Evolutionary conservation across 2,797 vertebrate species (phyloP).

Genomic region (Cetoscarus ocellatus): DNA sequence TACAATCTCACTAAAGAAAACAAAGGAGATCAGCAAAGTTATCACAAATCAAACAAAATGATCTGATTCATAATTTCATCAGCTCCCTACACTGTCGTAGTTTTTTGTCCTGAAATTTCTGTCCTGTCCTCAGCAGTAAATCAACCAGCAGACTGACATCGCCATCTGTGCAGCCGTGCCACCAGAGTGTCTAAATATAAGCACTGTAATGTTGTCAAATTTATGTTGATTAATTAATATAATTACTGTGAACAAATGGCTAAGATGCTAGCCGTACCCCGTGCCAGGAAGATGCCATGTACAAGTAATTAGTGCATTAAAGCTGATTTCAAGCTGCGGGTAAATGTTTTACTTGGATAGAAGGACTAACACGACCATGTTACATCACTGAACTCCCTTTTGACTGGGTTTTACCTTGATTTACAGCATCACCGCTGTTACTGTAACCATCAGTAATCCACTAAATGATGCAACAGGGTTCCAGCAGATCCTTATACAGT

Average conservation of each 20-base stretch:
- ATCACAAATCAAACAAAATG: no score
- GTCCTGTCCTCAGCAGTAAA: neutral
- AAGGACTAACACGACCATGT: neutral
- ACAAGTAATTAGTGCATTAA: neutral
- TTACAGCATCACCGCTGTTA: neutral
- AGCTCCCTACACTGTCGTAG: neutral
- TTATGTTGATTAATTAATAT: neutral
- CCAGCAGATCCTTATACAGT: no score
- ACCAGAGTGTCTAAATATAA: neutral
- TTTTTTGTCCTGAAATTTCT: neutral
- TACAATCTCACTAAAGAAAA: no score
- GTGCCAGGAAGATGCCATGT: neutral
- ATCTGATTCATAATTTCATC: no score
- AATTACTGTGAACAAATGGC: neutral
- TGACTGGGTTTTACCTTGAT: neutral
- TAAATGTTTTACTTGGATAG: neutral
- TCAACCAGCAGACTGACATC: neutral
- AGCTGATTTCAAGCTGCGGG: neutral
- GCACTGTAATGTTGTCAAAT: neutral
- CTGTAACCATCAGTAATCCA: neutral
- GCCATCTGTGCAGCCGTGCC: neutral
- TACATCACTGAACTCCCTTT: neutral
- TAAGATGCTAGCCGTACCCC: neutral
- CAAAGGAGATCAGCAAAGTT: no score
- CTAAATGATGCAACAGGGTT: neutral